These are phyloP conservation scores for Vidua chalybeata DNA, from an alignment of 2,113 vertebrate species.

Conservation along the genomic window DNA sequence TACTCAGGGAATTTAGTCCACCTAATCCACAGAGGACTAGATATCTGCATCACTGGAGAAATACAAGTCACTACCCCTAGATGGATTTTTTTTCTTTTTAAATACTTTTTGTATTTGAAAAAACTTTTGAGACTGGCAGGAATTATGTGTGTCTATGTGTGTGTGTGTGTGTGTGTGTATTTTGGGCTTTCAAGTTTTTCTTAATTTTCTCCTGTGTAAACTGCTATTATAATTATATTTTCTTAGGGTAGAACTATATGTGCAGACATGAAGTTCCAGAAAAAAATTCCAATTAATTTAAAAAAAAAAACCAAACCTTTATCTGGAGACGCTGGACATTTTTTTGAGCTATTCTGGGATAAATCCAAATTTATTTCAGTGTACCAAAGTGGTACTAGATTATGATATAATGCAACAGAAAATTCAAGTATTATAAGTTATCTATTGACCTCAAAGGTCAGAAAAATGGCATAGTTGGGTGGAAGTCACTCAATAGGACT, in stretches of 20 bases:
- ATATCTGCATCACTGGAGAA: not conserved
- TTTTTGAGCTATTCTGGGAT: not conserved
- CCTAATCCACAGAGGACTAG: not conserved
- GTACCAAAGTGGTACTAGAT: not conserved
- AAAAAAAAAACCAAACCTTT: not conserved
- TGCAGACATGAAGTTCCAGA: not conserved
- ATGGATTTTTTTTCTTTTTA: not conserved
- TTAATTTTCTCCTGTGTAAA: not conserved
- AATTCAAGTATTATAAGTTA: not conserved
- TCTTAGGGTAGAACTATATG: not conserved
- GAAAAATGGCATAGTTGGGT: not conserved
- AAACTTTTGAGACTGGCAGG: not conserved
- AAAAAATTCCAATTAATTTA: not conserved
- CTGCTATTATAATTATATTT: not conserved
- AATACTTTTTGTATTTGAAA: not conserved
- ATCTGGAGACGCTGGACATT: not conserved
- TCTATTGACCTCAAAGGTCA: not conserved
- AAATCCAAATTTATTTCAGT: not conserved
- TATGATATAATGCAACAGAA: not conserved
- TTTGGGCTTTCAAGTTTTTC: fast-evolving
- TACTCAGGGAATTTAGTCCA: not conserved
- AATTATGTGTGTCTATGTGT: not conserved
- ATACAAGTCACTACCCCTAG: not conserved
- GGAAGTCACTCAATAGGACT: not conserved
- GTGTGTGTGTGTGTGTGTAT: not conserved